Evolutionary conservation across 2,113 vertebrate species (phyloP).

Genomic region (Nycticorax nycticorax): DNA sequence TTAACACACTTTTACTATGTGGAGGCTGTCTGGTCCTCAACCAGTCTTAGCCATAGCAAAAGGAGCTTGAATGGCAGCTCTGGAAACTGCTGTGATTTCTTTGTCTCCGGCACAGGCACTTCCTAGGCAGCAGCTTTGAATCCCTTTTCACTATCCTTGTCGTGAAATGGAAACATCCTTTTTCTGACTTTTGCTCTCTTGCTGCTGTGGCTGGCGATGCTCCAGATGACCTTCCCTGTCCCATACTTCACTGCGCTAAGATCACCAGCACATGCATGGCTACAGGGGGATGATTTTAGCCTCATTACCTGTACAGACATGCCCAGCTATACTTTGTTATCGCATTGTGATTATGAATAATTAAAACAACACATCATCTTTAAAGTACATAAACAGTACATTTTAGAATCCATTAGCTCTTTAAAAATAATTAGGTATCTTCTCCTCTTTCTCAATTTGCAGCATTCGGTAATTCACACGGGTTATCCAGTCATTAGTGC

Average conservation of each 20-base stretch:
- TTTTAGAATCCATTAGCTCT: not conserved
- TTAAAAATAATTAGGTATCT: not conserved
- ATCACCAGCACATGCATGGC: not conserved
- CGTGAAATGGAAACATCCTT: not conserved
- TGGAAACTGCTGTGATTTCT: not conserved
- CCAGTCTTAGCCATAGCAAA: not conserved
- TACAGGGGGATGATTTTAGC: not conserved
- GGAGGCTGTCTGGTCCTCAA: not conserved
- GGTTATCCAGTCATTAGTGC: not conserved
- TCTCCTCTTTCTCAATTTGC: not conserved
- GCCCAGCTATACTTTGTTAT: not conserved
- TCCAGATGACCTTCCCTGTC: not conserved
- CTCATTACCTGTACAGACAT: not conserved
- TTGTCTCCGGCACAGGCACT: not conserved
- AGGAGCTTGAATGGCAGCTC: not conserved
- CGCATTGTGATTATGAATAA: not conserved
- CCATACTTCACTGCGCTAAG: not conserved
- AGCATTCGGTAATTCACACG: slow-evolving; percentile 13
- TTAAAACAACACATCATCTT: not conserved
- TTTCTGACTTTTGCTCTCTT: not conserved
- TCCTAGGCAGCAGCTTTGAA: not conserved
- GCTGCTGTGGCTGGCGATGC: accelerated
- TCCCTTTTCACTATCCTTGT: not conserved
- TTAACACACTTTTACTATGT: not conserved
- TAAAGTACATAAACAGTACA: not conserved